Evolutionary conservation across 2,797 vertebrate genomes (phyloP).

Genomic region (Etheostoma perlongum): DNA sequence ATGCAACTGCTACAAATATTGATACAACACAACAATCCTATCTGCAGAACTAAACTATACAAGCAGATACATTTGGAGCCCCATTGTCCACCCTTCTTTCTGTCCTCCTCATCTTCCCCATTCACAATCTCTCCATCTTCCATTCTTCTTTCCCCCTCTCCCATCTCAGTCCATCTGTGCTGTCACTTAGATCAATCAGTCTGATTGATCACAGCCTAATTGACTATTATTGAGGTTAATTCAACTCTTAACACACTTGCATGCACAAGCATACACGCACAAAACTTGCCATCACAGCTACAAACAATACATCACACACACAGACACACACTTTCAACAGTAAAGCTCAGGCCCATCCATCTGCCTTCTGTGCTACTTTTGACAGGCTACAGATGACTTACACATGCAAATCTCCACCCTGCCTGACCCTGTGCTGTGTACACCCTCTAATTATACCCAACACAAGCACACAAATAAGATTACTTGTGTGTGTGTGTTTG

Average conservation of each 20-base stretch:
- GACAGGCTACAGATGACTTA: slow-evolving; percentile 99
- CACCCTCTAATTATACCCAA: slow-evolving; percentile 98
- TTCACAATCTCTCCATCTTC: slow-evolving; percentile 52
- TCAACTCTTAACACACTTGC: slow-evolving; percentile 92
- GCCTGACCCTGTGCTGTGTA: slow-evolving; percentile 93
- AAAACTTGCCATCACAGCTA: slow-evolving; percentile 41
- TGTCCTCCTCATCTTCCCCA: slow-evolving; percentile 36
- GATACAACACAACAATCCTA: neutral
- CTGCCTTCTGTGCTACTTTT: slow-evolving; percentile 93
- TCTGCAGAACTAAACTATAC: neutral
- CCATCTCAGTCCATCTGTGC: slow-evolving; percentile 89
- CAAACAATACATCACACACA: slow-evolving; percentile 57
- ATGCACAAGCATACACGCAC: slow-evolving; percentile 45
- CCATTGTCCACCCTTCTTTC: slow-evolving; percentile 40
- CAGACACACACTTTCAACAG: slow-evolving; percentile 81
- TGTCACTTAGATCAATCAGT: slow-evolving; percentile 99
- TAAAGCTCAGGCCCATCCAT: slow-evolving; percentile 88
- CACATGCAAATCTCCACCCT: slow-evolving; percentile 97
- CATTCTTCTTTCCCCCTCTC: slow-evolving; percentile 63
- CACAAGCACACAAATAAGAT: slow-evolving; percentile 98
- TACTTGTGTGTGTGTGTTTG: slow-evolving; percentile 82
- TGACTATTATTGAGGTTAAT: slow-evolving; percentile 99
- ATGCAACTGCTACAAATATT: slow-evolving; percentile 5
- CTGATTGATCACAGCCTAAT: slow-evolving; percentile 99
- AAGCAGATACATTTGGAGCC: neutral